These are phyloP conservation scores for Microctenopoma steveboyesi DNA, from an alignment of 2,797 vertebrate genomes.

Conservation along the genomic window DNA sequence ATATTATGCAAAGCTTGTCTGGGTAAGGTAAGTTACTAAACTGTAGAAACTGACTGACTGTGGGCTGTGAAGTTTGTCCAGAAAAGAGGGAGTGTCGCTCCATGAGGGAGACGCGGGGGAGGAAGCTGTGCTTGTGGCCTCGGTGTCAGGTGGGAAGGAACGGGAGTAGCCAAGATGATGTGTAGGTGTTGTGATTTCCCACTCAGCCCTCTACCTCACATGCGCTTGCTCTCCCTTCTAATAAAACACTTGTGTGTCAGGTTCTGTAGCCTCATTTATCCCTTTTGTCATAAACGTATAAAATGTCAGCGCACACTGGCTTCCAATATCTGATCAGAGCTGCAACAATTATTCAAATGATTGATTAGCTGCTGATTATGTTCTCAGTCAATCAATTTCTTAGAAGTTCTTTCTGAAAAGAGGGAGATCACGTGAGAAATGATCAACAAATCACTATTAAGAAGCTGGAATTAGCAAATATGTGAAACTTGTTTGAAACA, in stretches of 20 bases:
- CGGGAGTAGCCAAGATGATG: slow-evolving; percentile 71
- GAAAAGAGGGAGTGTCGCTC: slow-evolving; percentile 62
- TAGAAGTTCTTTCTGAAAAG: background rate
- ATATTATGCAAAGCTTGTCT: slow-evolving; percentile 12
- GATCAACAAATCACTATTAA: too few relatives aligned
- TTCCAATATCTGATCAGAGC: background rate
- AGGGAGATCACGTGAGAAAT: background rate
- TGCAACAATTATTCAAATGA: background rate
- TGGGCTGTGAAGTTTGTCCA: slow-evolving; percentile 31
- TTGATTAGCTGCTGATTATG: background rate
- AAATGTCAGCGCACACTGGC: background rate
- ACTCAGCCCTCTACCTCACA: slow-evolving; percentile 35
- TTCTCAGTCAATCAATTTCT: background rate
- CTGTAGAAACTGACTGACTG: slow-evolving; percentile 19
- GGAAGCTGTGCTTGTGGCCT: slow-evolving; percentile 73
- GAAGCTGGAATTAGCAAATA: too few relatives aligned
- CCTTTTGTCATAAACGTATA: background rate
- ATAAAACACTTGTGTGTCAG: slow-evolving; percentile 10
- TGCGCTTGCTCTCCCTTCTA: slow-evolving; percentile 17
- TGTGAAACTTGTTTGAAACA: too few relatives aligned
- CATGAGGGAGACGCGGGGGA: slow-evolving; percentile 63
- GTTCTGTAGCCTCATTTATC: slow-evolving; percentile 6
- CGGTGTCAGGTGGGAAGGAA: slow-evolving; percentile 77
- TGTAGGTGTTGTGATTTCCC: slow-evolving; percentile 55
- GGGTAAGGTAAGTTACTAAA: slow-evolving; percentile 33